phyloP scores from a whole-genome alignment of 64 coral and sea anemone genomes.

The Exaiptasia diaphana region DNA sequence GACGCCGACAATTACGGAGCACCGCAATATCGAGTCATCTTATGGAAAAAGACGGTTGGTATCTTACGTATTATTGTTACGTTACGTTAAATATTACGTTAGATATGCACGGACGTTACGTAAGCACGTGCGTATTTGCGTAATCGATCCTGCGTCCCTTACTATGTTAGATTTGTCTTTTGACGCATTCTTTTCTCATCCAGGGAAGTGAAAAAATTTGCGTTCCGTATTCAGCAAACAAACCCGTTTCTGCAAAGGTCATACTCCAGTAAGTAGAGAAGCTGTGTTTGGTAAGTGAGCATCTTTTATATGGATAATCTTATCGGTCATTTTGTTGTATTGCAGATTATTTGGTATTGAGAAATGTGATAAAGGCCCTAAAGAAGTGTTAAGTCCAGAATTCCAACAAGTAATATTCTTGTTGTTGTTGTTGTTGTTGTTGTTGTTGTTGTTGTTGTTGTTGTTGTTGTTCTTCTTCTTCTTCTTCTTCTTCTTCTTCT shows the following conservation, averaged over 20 bases:
- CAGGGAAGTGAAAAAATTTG: conserved; percentile 91
- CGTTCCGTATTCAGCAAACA: conserved; percentile 81
- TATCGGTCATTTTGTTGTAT: not conserved
- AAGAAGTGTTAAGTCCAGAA: conserved; percentile 81
- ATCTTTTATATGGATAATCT: too few relatives aligned
- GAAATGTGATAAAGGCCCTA: conserved; percentile 68
- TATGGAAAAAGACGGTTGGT: conserved; percentile 89
- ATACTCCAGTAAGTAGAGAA: conserved; percentile 78
- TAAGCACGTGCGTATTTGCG: too few relatives aligned
- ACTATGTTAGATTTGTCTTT: too few relatives aligned
- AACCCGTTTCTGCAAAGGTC: conserved; percentile 81
- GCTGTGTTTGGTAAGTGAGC: too few relatives aligned
- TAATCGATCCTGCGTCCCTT: too few relatives aligned
- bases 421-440: too few relatives aligned
- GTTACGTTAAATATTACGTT: not conserved
- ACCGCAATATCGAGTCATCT: conserved; percentile 84
- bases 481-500: too few relatives aligned
- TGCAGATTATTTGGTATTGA: conserved; percentile 64
- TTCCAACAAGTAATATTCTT: conserved; percentile 87
- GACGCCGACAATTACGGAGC: conserved; percentile 94
- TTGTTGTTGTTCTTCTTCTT: too few relatives aligned
- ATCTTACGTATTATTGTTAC: not conserved
- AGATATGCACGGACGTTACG: not conserved
- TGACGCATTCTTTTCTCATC: not conserved
- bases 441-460: too few relatives aligned